phyloP scores from a whole-genome alignment of 2,888 invertebrate species.

The Ophioninae sp. region DNA sequence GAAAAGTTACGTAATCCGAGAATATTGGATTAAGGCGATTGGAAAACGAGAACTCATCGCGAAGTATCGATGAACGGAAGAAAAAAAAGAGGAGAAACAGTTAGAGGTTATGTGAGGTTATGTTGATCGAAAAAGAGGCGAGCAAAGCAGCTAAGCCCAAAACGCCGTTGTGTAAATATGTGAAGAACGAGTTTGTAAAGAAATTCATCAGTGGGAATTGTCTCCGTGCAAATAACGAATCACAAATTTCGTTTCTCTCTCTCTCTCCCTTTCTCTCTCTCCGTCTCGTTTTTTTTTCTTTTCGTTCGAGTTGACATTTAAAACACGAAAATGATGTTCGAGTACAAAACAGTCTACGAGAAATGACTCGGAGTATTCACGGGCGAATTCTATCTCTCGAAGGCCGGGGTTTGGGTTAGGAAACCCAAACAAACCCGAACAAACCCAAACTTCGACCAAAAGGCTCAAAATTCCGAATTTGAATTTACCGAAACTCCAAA shows the following conservation, averaged over 20 bases:
- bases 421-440: too few relatives aligned
- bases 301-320: not conserved
- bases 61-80: slow-evolving; percentile 28
- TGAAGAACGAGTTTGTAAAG: slow-evolving; percentile 60
- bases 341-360: not conserved
- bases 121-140: slow-evolving; percentile 1
- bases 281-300: slow-evolving; percentile 17
- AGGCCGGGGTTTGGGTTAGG: too few relatives aligned
- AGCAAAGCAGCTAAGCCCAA: slow-evolving; percentile 57
- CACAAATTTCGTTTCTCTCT: slow-evolving; percentile 28
- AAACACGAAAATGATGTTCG: slow-evolving; percentile 18
- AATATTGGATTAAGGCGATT: slow-evolving; percentile 16
- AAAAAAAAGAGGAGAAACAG: slow-evolving; percentile 17
- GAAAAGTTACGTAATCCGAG: slow-evolving; percentile 42
- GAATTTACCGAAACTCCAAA: too few relatives aligned
- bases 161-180: slow-evolving; percentile 69
- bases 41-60: slow-evolving; percentile 5
- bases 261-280: slow-evolving; percentile 12
- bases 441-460: too few relatives aligned
- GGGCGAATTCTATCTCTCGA: too few relatives aligned
- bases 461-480: too few relatives aligned
- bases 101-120: too few relatives aligned
- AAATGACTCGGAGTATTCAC: not conserved
- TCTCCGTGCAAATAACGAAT: slow-evolving; percentile 52
- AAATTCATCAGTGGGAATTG: slow-evolving; percentile 52